Percentiles rank a stretch among this genome's conserved stretches.
These are phyloP conservation scores for Malurus splendens DNA, from an alignment of 2,797 vertebrate species.

Conservation along the genomic window DNA sequence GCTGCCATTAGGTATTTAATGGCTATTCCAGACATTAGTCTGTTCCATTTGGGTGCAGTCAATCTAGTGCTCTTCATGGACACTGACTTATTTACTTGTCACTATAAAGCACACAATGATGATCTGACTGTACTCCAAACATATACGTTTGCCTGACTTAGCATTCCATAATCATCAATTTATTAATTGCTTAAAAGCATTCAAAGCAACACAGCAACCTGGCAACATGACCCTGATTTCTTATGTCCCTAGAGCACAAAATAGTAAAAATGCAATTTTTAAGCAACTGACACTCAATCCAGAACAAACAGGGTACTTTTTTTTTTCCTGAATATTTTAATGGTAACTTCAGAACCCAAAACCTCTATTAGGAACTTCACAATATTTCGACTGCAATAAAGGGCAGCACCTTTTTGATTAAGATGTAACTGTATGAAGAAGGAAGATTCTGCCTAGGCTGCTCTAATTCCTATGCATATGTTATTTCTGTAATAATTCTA, in stretches of 20 bases:
- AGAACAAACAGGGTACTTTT: not conserved
- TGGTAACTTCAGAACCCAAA: not conserved
- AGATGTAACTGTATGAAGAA: not conserved
- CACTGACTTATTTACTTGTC: conserved; percentile 18
- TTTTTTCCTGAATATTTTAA: not conserved
- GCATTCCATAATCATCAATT: conserved; percentile 8
- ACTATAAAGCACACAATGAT: not conserved
- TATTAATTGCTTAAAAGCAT: conserved; percentile 55
- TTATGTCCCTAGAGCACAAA: not conserved
- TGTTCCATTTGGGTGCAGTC: not conserved
- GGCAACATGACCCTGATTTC: not conserved
- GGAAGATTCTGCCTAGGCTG: not conserved
- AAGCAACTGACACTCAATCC: not conserved
- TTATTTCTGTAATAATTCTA: not conserved
- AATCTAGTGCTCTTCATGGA: not conserved
- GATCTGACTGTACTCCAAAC: not conserved
- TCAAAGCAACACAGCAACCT: not conserved
- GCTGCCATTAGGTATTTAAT: conserved; percentile 13
- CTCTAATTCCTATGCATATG: not conserved
- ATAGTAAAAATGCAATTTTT: conserved; percentile 2
- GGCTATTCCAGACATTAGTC: not conserved
- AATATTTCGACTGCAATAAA: conserved; percentile 23
- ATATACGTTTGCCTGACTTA: not conserved
- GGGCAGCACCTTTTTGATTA: not conserved
- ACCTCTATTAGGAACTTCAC: not conserved